Base-by-base conservation (phyloP, 2,113 vertebrate species). In the Podiceps cristatus region DNA sequence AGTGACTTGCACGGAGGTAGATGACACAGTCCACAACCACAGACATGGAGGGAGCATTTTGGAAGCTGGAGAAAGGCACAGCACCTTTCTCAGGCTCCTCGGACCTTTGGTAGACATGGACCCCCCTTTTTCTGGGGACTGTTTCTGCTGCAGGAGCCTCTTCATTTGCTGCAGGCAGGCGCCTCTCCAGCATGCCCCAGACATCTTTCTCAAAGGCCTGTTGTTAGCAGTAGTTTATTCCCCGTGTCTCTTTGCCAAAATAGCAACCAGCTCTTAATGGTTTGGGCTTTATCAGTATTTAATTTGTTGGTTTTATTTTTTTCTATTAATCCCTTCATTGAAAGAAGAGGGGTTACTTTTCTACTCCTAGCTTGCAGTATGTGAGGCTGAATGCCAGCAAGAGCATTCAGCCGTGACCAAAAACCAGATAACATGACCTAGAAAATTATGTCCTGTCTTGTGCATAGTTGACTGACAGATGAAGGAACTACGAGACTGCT, bases 1-100 rank as follows among this genome's bases (percentile, higher is more conserved):
- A 8, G 18, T 37, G n/a, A 47, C 3, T 18, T 50, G 3, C 12
- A 27, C 0, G 0, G 73, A 67, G 44, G 23, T 5, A 33, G 27
- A n/a, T 63, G 18, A 63, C 1, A 1, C 16, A 40, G 16, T 33
- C 45, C 55, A 24, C 11, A 25, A 11, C 11, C 16, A 3, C 37
- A 84, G 47, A 16, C 13, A 14, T 11, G 58, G 12, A 67, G 3
- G 16, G 25, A 3, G 23, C 0, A 5, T 79, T 72, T 42, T 63
- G 44, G 37, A 58, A 87, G n/a, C 7, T 45, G 77, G 16, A 87
- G 59, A 55, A 84, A 53, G 24, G 37, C 25, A 7, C 18, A 50
- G 53, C 28, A 42, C 10, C 24, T 68, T 68, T 69, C 33, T 55
- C 12, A 16, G 56, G 33, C 25, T 89, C 31, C 44, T 64, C 8